A percentile compares a stretch with the other conserved stretches of the same genome.
These are phyloP conservation scores for Oeneis ivallda DNA, from an alignment of 2,888 invertebrate species.

Conservation along the genomic window DNA sequence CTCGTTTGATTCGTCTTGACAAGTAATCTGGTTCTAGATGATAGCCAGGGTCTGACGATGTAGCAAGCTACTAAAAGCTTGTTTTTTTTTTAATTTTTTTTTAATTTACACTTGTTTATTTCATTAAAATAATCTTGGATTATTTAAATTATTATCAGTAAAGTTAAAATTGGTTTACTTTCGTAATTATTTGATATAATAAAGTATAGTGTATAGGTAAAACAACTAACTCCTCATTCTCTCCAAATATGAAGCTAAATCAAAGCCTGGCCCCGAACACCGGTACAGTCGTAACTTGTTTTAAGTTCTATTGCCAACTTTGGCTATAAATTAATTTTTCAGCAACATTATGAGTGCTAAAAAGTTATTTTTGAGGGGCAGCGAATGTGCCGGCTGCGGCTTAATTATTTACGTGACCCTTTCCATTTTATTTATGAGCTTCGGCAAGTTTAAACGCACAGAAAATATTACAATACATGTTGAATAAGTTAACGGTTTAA, in stretches of 20 bases:
- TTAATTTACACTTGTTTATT: too few species aligned
- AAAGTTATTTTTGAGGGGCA: conserved; percentile 45
- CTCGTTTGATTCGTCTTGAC: too few species aligned
- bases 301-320: conserved; percentile 61
- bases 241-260: background rate
- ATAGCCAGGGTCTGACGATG: too few species aligned
- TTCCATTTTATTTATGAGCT: conserved; percentile 29
- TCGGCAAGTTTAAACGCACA: background rate
- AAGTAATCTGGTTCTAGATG: too few species aligned
- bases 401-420: conserved; percentile 40
- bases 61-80: too few species aligned
- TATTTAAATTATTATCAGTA: too few species aligned
- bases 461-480: background rate
- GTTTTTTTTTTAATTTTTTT: too few species aligned
- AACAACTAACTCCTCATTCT: too few species aligned
- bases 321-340: conserved; percentile 63
- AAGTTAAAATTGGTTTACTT: too few species aligned
- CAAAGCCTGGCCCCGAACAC: background rate
- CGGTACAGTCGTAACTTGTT: conserved; percentile 40
- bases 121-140: too few species aligned
- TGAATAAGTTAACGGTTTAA: background rate
- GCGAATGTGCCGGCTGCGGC: conserved; percentile 40
- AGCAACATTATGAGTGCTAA: conserved; percentile 54
- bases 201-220: too few species aligned
- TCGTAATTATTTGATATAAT: background rate